Evolutionary conservation across 1,140 invertebrate species (phyloP), one percentile per base, ranked within the genome.

Genomic region (Glossosoma conforme): DNA sequence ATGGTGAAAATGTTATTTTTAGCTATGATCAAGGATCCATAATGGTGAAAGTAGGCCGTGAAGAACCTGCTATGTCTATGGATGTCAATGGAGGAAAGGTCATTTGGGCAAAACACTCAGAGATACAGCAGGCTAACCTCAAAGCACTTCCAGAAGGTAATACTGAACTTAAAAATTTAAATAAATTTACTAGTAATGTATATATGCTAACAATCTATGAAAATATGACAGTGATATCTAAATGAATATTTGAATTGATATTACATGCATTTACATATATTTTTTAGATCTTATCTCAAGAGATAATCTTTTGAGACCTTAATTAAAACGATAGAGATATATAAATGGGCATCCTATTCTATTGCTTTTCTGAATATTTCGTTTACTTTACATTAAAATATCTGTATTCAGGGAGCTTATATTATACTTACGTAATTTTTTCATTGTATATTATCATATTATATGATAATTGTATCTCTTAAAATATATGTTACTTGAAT

Each of bases 11-110:
- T 37, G 50, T 36, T 40, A 54, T 56, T 48, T 54, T 33, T 54
- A 78, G 79, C 21, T 99, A 98, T 66, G 97, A 99, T 68, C 96
- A 99, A 69, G 97, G 97, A 11, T 97, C 93, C 55, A 94, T 99
- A 47, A 89, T 98, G 70, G 89, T 99, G 2, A 98, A 96, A 72
- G 83, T 99, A 9, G 97, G 97, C 4, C 78, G 96, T 24, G 97
- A 99, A 67, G 97, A 99, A 65, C 97, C 97, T 2, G 96, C 96
- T 0, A 94, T 99, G 61, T 98, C 95, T 0, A 99, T 99, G 97
- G 97, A 99, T 71, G 86, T 87, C 0, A 87, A 86, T 60, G 95
- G 96, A 38, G 94, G 95, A 32, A 99, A 99, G 77, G 98, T 99
- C 36, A 89, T 99, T 30, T 99, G 94, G 94, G 97, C 97, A 0